Conservation (phyloP, 2,797 vertebrate genomes). For the Acanthopagrus latus region DNA sequence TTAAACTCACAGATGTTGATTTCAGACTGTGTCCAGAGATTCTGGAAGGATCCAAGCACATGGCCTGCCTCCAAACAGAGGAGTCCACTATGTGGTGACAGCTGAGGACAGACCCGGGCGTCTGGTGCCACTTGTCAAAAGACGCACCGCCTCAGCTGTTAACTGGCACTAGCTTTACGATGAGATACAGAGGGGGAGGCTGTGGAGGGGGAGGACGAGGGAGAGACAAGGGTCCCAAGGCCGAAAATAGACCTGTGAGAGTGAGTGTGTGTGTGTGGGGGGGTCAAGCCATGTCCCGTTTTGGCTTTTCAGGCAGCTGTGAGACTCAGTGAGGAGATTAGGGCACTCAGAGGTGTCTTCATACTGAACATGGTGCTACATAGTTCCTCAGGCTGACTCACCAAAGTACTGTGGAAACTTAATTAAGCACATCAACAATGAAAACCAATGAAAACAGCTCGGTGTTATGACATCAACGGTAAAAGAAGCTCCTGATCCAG, state of each 20-base stretch:
- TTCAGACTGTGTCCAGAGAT: constrained; percentile 27
- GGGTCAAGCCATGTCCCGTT: constrained; percentile 57
- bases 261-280: constrained; percentile 29
- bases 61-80: constrained; percentile 62
- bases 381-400: constrained; percentile 24
- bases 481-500: background rate
- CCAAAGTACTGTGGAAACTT: background rate
- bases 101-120: constrained; percentile 72
- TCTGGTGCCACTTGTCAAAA: constrained; percentile 75
- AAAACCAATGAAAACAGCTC: background rate
- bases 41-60: constrained; percentile 55
- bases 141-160: constrained; percentile 79
- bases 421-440: background rate
- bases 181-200: constrained; percentile 32
- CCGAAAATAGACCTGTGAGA: constrained; percentile 79
- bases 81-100: constrained; percentile 71
- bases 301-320: constrained; percentile 68
- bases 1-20: background rate
- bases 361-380: constrained; percentile 51
- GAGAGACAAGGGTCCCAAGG: constrained; percentile 59
- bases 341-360: constrained; percentile 49
- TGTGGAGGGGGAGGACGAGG: constrained; percentile 15
- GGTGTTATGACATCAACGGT: background rate
- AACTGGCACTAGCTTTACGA: constrained; percentile 67
- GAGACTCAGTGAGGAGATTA: constrained; percentile 65